Conservation (phyloP, 2,888 invertebrate genomes). For the Microctonus hyperodae region DNA sequence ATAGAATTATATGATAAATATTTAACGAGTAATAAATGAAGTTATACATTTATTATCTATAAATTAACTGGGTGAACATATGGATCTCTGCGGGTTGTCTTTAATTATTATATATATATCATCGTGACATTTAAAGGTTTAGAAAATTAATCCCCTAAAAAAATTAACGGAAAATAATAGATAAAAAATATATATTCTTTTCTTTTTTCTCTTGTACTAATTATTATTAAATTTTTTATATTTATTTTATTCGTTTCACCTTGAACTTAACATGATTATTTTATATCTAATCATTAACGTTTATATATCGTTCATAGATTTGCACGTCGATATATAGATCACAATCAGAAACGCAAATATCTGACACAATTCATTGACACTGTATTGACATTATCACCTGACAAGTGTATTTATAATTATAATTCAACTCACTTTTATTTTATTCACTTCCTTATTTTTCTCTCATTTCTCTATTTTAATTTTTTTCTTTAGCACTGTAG, state of each 20-base stretch:
- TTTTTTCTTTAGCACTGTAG: neutral
- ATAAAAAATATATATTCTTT: neutral
- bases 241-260: conserved; percentile 1
- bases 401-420: too few species aligned
- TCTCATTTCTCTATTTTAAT: neutral
- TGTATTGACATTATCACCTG: neutral
- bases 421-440: neutral
- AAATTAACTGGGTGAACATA: conserved; percentile 38
- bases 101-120: neutral
- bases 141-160: neutral
- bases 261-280: conserved; percentile 17
- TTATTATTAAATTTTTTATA: neutral
- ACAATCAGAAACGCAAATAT: neutral
- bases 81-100: conserved; percentile 48
- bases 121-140: neutral
- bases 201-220: neutral
- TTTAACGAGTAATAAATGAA: neutral
- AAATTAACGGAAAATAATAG: neutral
- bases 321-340: conserved; percentile 18
- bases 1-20: neutral
- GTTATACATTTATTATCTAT: conserved; percentile 4
- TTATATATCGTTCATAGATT: conserved; percentile 11
- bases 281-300: conserved; percentile 19
- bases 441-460: neutral
- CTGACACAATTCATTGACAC: neutral